Base-by-base conservation (phyloP, 2,888 invertebrate species). In the Drosophila meridionalis region DNA sequence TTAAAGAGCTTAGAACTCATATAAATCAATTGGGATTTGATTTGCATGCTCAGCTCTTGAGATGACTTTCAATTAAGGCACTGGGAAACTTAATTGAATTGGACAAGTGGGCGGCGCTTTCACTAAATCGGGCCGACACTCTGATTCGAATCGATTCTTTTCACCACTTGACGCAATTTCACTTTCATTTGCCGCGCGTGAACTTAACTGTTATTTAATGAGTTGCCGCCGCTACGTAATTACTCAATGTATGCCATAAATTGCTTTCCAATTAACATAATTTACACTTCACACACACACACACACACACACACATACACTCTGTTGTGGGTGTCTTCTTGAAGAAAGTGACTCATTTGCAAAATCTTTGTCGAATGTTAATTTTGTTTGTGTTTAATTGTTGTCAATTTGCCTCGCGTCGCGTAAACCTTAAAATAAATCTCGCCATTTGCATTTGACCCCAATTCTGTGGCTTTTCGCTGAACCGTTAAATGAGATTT, bases 231-330 rank as follows among this genome's bases (percentile, higher is more conserved):
- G 66, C 36, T 59, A 38, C 48, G 76, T 82, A 87, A 87, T 86
- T 89, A 55, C 67, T 48, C 48, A 11, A 36, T 42, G 42, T 40
- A 80, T 80, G 82, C 73, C 82, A 84, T 80, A 87, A 89, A 83
- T 78, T 76, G 73, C 69, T 86, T 87, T 73, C 71, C 76, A 89
- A 86, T 86, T 89, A 82, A 79, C 89, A 89, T 87, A 78, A 82
- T 86, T 89, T 76, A 70, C 87, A 84, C 87, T 79, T 79, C 28
- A 55, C 71, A 48, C 76, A 69, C 58, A 28, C 48, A 11, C 30
- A 30, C 48, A 12, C 26, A 12, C 62, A 11, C 52, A 20, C 53
- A 20, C 32, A 11, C 40, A 20, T 36, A 64, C 68, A 34, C 53
- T 36, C 45, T 63, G 42, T 50, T 45, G 75, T 75, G 75, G 75